Evolutionary conservation across 2,888 invertebrate species (phyloP).

Genomic region (Mythimna lalbum): DNA sequence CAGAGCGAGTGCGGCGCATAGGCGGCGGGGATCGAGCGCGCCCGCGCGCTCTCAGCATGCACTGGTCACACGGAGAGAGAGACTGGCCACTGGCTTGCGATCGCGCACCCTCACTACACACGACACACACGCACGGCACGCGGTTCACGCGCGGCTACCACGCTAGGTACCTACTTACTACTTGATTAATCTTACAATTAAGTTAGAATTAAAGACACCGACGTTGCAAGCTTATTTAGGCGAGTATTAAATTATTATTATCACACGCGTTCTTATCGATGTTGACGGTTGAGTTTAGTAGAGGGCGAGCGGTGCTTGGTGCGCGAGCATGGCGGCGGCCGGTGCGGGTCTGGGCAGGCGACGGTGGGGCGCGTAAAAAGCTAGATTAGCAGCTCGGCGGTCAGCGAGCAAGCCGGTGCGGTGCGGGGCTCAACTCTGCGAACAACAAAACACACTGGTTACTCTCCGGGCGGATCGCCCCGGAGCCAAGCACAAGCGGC

Average conservation of each 20-base stretch:
- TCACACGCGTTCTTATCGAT: conserved; percentile 90
- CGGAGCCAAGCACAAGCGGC: conserved; percentile 90
- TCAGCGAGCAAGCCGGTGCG: conserved; percentile 90
- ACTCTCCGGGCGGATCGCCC: conserved; percentile 87
- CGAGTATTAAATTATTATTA: conserved; percentile 89
- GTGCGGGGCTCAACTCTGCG: conserved; percentile 91
- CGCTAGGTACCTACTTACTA: conserved; percentile 76
- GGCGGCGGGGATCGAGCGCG: conserved; percentile 85
- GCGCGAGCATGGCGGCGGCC: conserved; percentile 89
- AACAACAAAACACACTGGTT: conserved; percentile 91
- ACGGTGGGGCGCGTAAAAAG: conserved; percentile 89
- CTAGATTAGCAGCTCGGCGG: conserved; percentile 90
- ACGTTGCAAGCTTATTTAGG: conserved; percentile 90
- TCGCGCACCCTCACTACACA: conserved; percentile 81
- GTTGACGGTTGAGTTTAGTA: conserved; percentile 89
- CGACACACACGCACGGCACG: conserved; percentile 80
- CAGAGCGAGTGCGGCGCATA: conserved; percentile 89
- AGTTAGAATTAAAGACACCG: conserved; percentile 90
- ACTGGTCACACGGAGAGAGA: conserved; percentile 78
- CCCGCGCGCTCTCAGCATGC: conserved; percentile 85
- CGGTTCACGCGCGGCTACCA: conserved; percentile 73
- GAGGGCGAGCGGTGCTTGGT: conserved; percentile 89
- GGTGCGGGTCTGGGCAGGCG: conserved; percentile 86
- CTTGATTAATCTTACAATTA: conserved; percentile 87
- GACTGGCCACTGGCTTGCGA: conserved; percentile 71